These are phyloP conservation scores for Callipepla squamata DNA, from an alignment of 2,113 vertebrate genomes.

Conservation along the genomic window DNA sequence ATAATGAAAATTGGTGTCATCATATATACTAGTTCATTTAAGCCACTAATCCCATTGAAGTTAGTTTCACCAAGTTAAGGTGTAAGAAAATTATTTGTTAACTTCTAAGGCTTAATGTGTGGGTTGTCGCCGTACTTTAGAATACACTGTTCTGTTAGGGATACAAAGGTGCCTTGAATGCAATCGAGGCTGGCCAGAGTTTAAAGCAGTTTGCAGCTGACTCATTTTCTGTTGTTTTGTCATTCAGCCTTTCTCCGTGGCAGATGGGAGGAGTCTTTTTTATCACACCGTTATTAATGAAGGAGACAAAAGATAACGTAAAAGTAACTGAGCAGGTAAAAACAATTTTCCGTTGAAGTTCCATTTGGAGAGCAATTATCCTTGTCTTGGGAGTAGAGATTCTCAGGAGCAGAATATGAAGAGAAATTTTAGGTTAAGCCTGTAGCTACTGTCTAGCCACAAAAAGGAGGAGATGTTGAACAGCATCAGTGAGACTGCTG, in stretches of 20 bases:
- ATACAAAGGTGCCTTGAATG: background rate
- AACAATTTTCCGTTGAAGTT: background rate
- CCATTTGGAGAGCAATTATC: background rate
- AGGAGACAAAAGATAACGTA: constrained; percentile 1
- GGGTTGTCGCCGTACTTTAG: background rate
- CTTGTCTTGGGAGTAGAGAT: background rate
- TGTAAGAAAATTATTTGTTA: constrained; percentile 31
- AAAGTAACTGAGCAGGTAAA: background rate
- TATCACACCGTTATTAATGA: background rate
- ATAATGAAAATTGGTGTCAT: constrained; percentile 14
- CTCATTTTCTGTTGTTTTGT: constrained; percentile 1
- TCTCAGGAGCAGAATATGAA: background rate
- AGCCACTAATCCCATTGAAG: constrained; percentile 25
- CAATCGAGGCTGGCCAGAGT: background rate
- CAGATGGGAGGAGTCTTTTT: background rate
- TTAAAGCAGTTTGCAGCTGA: background rate
- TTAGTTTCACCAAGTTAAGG: background rate
- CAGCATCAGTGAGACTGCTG: background rate
- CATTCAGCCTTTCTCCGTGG: background rate
- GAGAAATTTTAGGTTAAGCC: background rate
- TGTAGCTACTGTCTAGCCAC: background rate
- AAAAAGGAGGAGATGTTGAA: background rate
- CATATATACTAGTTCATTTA: background rate
- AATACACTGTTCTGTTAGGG: background rate
- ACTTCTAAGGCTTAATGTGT: constrained; percentile 14